phyloP scores from a whole-genome alignment of 1,140 invertebrate genomes.

The Prorops nasuta region DNA sequence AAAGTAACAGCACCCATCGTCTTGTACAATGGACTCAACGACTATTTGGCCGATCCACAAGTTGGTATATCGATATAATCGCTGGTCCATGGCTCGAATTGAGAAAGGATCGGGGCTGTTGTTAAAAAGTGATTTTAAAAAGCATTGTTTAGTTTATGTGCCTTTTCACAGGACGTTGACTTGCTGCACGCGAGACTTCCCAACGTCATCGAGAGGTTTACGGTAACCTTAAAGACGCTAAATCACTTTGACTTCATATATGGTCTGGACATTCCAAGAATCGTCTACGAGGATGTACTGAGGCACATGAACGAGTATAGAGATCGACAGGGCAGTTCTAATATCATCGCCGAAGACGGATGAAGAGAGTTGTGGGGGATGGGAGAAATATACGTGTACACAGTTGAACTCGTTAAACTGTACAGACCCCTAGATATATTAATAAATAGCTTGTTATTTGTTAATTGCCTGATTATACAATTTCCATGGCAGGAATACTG shows the following conservation, averaged over 20 bases:
- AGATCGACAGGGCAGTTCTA: too few relatives aligned
- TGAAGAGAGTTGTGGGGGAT: too few relatives aligned
- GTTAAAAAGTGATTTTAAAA: background rate
- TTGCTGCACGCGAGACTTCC: constrained; percentile 5
- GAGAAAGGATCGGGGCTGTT: background rate
- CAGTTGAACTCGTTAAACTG: too few relatives aligned
- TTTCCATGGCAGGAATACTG: too few relatives aligned
- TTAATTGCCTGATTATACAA: too few relatives aligned
- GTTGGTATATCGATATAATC: background rate
- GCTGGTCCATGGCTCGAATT: background rate
- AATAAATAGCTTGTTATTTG: too few relatives aligned
- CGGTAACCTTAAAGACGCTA: constrained; percentile 1
- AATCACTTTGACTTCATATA: constrained; percentile 17
- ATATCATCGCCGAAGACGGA: too few relatives aligned
- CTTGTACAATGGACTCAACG: constrained; percentile 10
- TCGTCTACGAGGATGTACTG: constrained; percentile 11
- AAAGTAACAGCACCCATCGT: constrained; percentile 12
- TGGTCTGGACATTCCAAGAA: background rate
- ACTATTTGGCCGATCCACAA: constrained; percentile 1
- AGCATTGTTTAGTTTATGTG: background rate
- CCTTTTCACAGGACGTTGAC: constrained; percentile 12
- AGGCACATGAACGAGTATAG: constrained; percentile 8
- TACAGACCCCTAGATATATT: too few relatives aligned
- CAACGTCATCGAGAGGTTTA: constrained; percentile 10
- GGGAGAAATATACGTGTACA: too few relatives aligned